Base-by-base conservation (phyloP, 2,797 vertebrate genomes). In the Aulostomus chinensis region DNA sequence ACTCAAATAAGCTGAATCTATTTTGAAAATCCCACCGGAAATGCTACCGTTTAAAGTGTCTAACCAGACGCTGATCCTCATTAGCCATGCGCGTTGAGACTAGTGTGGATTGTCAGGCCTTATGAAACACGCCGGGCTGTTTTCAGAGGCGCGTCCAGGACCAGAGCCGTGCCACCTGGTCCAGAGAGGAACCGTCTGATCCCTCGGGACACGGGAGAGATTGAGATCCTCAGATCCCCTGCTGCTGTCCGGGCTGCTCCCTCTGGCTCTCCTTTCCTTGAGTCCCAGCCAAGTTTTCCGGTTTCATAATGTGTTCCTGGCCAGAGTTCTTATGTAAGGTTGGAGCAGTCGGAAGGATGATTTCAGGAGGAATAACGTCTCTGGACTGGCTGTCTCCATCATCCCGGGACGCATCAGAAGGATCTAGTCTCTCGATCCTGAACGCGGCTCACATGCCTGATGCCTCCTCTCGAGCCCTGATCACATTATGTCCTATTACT, bases 291-390 rank as follows among this genome's bases (percentile, higher is more conserved):
- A 76, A 67, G 68, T 74, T 80, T 47, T 46, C 22, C 42, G 55
- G 72, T 84, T 81, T 83, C 68, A 35, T 85, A 85, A 86, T 59
- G 57, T 26, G 13, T 15, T 18, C 8, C 40, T 41, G 52, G 12
- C 29, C 42, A 33, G 29, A 77, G 37, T 64, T 47, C 25, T 80
- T 81, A 74, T 73, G 49, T 68, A 78, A 83, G 47, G 1, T 37
- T 13, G 35, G 14, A 4, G 26, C 1, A 30, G 6, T 7, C 21
- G 7, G 37, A 18, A 39, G 2, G 14, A 24, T 10, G 2, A n/a
- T 55, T n/a, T 22, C 21, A 22, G 21, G 21, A 22, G 21, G 21
- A 4, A 22, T 4, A 22, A 22, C 7, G 21, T 22, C 21, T n/a
- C n/a, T n/a, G n/a, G n/a, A n/a, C n/a, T n/a, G n/a, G n/a, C n/a